Percentiles rank a stretch among this genome's conserved stretches.
These are phyloP conservation scores for Otocyon megalotis DNA, from an alignment of 2,113 vertebrate species.

Conservation along the genomic window DNA sequence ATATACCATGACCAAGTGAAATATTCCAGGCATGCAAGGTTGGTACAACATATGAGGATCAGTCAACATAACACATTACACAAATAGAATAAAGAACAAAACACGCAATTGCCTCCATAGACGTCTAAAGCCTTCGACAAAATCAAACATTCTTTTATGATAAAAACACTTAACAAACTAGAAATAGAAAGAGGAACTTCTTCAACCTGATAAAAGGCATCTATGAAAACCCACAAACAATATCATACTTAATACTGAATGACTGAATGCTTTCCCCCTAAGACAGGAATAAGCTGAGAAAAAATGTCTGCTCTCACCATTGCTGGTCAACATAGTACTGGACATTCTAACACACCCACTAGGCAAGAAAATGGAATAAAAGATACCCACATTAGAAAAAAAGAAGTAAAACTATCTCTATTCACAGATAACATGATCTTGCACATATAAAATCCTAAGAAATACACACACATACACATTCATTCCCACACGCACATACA, in stretches of 20 bases:
- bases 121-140: not conserved
- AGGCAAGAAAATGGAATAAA: slow-evolving; percentile 4
- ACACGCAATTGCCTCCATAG: not conserved
- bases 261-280: not conserved
- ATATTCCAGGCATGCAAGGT: not conserved
- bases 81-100: not conserved
- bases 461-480: not conserved
- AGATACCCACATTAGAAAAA: not conserved
- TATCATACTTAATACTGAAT: not conserved
- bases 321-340: not conserved
- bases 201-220: not conserved
- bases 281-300: not conserved
- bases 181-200: not conserved
- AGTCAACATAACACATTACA: not conserved
- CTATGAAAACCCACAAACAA: not conserved
- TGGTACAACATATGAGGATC: not conserved
- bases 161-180: slow-evolving; percentile 30
- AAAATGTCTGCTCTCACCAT: not conserved
- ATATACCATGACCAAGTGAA: not conserved
- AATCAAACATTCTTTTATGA: not conserved
- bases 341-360: not conserved
- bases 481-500: not conserved
- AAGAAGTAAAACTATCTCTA: slow-evolving; percentile 48
- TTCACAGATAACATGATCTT: not conserved
- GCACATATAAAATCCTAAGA: not conserved